Conservation (phyloP, 1,140 invertebrate species). For the Phocides pigmalion region DNA sequence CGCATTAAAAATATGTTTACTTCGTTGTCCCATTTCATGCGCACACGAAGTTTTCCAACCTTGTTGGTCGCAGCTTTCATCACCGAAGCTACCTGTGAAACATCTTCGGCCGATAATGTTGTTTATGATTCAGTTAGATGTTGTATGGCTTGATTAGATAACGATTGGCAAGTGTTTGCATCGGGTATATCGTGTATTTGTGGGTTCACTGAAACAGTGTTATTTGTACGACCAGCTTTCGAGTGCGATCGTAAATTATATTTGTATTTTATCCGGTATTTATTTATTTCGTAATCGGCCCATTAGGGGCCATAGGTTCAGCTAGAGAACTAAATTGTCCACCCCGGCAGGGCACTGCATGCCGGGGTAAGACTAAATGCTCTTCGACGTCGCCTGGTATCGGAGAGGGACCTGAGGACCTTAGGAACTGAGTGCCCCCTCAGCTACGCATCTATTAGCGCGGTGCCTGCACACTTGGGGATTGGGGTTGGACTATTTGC, state of each 20-base stretch:
- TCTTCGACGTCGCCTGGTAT: background rate
- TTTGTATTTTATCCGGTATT: background rate
- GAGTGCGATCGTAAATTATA: constrained; percentile 2
- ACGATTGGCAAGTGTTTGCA: too few relatives aligned
- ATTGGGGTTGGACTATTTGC: constrained; percentile 4
- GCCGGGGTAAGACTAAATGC: constrained; percentile 11
- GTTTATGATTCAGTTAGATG: too few relatives aligned
- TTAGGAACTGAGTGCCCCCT: constrained; percentile 9
- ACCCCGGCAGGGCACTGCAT: constrained; percentile 7
- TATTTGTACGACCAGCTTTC: too few relatives aligned
- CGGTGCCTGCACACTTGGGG: constrained; percentile 4
- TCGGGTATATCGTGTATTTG: too few relatives aligned
- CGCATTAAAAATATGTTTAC: too few relatives aligned
- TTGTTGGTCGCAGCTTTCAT: too few relatives aligned
- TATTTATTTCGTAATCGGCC: background rate
- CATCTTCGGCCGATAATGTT: too few relatives aligned
- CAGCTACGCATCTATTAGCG: constrained; percentile 11
- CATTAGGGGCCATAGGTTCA: background rate
- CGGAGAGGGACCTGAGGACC: constrained; percentile 10
- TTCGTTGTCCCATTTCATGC: too few relatives aligned
- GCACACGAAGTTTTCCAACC: too few relatives aligned
- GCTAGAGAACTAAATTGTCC: constrained; percentile 16
- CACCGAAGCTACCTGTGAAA: too few relatives aligned
- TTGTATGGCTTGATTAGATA: too few relatives aligned
- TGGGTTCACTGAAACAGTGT: too few relatives aligned